These are phyloP conservation scores for Zoroaster sp. DNA, from an alignment of 53 echinoderm and acorn worm genomes.

Conservation along the genomic window DNA sequence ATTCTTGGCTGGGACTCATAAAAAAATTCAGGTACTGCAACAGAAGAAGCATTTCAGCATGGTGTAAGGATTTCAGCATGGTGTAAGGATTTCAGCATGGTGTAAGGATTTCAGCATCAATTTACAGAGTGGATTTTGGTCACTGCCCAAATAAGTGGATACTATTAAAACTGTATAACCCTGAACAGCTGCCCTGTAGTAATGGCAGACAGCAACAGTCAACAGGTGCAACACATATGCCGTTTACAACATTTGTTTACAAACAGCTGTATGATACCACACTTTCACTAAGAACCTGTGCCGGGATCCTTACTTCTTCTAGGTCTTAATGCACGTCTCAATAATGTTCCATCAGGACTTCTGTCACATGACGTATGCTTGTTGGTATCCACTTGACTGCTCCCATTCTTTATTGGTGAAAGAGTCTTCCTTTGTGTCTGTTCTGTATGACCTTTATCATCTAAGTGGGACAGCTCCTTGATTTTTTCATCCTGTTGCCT, in stretches of 20 bases:
- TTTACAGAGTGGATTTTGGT: too few relatives aligned
- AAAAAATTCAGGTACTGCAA: too few relatives aligned
- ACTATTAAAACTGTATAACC: too few relatives aligned
- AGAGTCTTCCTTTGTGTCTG: not conserved
- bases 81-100: too few relatives aligned
- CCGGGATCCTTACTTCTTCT: not conserved
- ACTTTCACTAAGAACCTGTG: not conserved
- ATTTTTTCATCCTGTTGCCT: not conserved
- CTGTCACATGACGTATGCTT: not conserved
- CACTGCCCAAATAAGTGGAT: too few relatives aligned
- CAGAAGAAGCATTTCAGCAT: too few relatives aligned
- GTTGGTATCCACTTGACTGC: not conserved
- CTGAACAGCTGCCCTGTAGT: too few relatives aligned
- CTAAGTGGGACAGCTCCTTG: not conserved
- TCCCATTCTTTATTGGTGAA: not conserved
- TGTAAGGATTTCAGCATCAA: too few relatives aligned
- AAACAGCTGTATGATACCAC: not conserved
- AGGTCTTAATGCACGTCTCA: constrained; percentile 3
- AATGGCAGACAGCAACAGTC: too few relatives aligned
- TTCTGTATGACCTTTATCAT: not conserved
- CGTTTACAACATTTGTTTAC: not conserved
- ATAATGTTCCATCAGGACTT: not conserved
- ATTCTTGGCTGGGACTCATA: too few relatives aligned
- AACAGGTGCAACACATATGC: too few relatives aligned
- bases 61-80: too few relatives aligned